Conservation (phyloP, 1,140 invertebrate genomes). For the Cryptotermes secundus region DNA sequence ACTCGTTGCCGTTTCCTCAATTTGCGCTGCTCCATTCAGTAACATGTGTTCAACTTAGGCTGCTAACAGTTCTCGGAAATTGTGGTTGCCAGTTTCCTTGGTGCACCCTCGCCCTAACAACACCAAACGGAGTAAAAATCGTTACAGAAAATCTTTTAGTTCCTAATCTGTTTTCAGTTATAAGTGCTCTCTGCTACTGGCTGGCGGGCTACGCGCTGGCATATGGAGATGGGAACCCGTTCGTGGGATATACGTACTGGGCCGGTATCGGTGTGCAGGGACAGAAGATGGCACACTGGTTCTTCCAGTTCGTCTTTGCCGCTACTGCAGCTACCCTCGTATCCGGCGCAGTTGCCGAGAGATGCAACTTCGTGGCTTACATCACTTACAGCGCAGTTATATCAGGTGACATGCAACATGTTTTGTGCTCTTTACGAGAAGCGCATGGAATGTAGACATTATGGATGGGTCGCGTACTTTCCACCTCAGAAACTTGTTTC, state of each 20-base stretch:
- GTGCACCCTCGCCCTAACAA: too few relatives aligned
- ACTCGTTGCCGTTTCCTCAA: too few relatives aligned
- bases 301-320: slow-evolving; percentile 59
- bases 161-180: slow-evolving; percentile 45
- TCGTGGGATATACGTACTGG: slow-evolving; percentile 39
- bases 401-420: slow-evolving; percentile 48
- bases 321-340: slow-evolving; percentile 55
- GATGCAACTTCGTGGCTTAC: slow-evolving; percentile 58
- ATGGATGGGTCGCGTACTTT: too few relatives aligned
- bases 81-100: too few relatives aligned
- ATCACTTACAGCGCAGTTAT: slow-evolving; percentile 56
- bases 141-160: too few relatives aligned
- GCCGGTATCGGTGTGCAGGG: slow-evolving; percentile 39
- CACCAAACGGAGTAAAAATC: too few relatives aligned
- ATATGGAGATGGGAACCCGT: slow-evolving; percentile 44
- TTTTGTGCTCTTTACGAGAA: too few relatives aligned
- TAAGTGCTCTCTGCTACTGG: slow-evolving; percentile 57
- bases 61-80: too few relatives aligned
- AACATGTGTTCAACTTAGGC: too few relatives aligned
- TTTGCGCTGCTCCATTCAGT: too few relatives aligned
- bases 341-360: slow-evolving; percentile 59
- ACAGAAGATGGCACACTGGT: slow-evolving; percentile 44
- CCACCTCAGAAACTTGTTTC: too few relatives aligned
- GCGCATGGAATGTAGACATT: too few relatives aligned
- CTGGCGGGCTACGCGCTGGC: slow-evolving; percentile 57